Evolutionary conservation across 2,888 invertebrate genomes (phyloP), one percentile per base, ranked within the genome.

Genomic region (Abrostola triplasia): DNA sequence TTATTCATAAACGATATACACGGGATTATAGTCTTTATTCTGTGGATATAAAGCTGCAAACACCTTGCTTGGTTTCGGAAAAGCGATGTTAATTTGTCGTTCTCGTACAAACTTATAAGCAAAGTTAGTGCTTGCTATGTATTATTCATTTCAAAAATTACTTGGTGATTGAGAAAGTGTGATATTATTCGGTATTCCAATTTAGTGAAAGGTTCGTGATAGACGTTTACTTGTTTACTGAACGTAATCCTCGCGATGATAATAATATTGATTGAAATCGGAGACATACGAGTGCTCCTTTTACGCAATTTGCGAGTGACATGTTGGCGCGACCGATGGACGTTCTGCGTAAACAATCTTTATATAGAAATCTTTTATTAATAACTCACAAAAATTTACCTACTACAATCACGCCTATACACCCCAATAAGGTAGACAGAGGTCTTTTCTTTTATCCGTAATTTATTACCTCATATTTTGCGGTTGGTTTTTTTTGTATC

Each of bases 21-120:
- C 36, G 0, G 51, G 5, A 76, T 42, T 79, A 52, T 41, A n/a
- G 36, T 5, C 47, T 7, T 5, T 66, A 68, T 49, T 0, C 0
- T 1, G 0, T 12, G 7, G 5, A 11, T 6, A 36, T 49, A 64
- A 10, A 49, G 60, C 9, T 41, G 4, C 6, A 6, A 55, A 53
- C 54, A 8, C 5, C 2, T 8, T 48, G 55, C 6, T 0, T 10
- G 5, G 0, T 5, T 52, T 38, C 6, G 2, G 47, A 36, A 60
- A 54, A 36, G 37, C 44, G 54, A 59, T 64, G 75, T 64, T 75
- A 78, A 77, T 75, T 67, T 77, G 48, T 70, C 64, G 59, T 57
- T 70, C 54, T 48, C 52, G 36, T 50, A 58, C 38, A 7, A 62
- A 64, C 58, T 64, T 70, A 58, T 40, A 48, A 50, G 49, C 13